phyloP scores from a whole-genome alignment of 2,113 vertebrate species.

The Lampris incognitus region DNA sequence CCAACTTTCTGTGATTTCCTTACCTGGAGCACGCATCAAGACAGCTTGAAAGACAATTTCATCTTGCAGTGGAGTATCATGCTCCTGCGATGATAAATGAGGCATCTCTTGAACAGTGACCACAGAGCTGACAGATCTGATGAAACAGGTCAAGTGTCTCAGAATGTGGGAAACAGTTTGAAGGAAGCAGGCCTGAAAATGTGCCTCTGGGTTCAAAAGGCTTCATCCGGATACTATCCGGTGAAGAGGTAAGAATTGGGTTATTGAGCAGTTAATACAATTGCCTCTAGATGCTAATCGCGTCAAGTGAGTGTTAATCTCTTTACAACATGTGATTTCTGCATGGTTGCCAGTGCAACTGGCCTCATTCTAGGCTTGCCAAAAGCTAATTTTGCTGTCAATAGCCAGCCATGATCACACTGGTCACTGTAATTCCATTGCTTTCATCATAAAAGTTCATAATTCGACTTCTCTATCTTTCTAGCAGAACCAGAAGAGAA shows the following conservation, averaged over 20 bases:
- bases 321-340: slow-evolving; percentile 71
- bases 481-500: slow-evolving; percentile 58
- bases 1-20: no score
- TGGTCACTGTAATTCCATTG: slow-evolving; percentile 15
- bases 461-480: slow-evolving; percentile 40
- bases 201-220: slow-evolving; percentile 18
- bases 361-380: slow-evolving; percentile 37
- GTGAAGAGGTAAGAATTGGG: slow-evolving; percentile 58
- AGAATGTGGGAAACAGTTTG: slow-evolving; percentile 28
- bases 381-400: slow-evolving; percentile 30
- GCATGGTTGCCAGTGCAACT: slow-evolving; percentile 59
- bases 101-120: slow-evolving; percentile 44
- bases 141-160: slow-evolving; percentile 62
- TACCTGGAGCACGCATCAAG: no score
- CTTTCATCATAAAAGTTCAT: slow-evolving; percentile 24
- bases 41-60: no score
- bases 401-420: slow-evolving; percentile 19
- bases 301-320: slow-evolving; percentile 72
- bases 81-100: slow-evolving; percentile 47
- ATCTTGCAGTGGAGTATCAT: no score
- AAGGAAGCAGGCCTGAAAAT: slow-evolving; percentile 38
- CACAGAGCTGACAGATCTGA: slow-evolving; percentile 53
- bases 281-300: slow-evolving; percentile 61
- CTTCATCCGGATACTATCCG: slow-evolving; percentile 28
- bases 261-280: slow-evolving; percentile 73